These are phyloP conservation scores for Pantala flavescens DNA, from an alignment of 1,140 invertebrate genomes.

Conservation along the genomic window DNA sequence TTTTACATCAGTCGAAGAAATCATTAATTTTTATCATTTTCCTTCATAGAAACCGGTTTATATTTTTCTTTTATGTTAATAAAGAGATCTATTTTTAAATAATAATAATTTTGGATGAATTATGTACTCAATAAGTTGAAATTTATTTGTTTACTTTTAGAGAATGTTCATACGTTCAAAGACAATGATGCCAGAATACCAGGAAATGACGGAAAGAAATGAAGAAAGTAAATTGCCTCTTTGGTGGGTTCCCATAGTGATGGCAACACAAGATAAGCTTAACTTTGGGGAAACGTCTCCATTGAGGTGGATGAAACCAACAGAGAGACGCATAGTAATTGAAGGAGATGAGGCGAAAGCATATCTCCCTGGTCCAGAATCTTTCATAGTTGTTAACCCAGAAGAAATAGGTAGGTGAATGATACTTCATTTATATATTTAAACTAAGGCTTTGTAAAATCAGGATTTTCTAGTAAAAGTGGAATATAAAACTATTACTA, in stretches of 20 bases:
- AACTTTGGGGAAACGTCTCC: slow-evolving; percentile 44
- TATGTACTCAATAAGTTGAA: too few relatives aligned
- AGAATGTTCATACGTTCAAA: not conserved
- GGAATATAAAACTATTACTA: too few relatives aligned
- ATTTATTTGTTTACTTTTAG: not conserved
- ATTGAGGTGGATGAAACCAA: slow-evolving; percentile 43
- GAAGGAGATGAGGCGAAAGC: not conserved
- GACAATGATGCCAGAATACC: not conserved
- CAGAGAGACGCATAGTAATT: not conserved
- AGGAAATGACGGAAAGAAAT: not conserved
- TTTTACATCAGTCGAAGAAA: too few relatives aligned
- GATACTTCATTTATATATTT: too few relatives aligned
- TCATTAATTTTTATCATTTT: too few relatives aligned
- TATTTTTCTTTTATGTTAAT: too few relatives aligned
- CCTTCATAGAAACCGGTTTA: too few relatives aligned
- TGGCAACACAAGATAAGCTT: slow-evolving; percentile 42
- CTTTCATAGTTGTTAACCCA: slow-evolving; percentile 64
- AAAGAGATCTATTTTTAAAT: too few relatives aligned
- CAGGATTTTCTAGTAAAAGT: too few relatives aligned
- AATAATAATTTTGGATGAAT: too few relatives aligned
- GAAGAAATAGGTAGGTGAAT: slow-evolving; percentile 56
- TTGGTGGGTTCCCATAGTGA: slow-evolving; percentile 59
- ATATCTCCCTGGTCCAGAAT: not conserved
- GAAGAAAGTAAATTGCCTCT: slow-evolving; percentile 29
- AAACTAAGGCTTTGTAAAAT: too few relatives aligned